Base-by-base conservation (phyloP, 2,113 vertebrate species). In the Amblyornis subalaris region DNA sequence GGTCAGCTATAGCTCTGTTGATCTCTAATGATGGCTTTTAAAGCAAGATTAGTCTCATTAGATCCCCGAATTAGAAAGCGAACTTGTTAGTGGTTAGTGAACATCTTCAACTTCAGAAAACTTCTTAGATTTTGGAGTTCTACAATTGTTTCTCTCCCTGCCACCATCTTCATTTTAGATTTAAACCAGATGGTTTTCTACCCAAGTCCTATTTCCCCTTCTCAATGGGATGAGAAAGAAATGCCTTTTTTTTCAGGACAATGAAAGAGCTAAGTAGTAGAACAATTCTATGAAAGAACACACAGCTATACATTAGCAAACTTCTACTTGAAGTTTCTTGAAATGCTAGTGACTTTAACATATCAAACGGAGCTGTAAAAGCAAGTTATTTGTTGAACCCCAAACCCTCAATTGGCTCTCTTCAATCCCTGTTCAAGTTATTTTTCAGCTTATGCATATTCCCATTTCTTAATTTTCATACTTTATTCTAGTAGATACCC, bases 101-200 rank as follows among this genome's bases (percentile, higher is more conserved):
- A 57, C 23, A 61, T 23, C 66, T 84, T 89, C 72, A 81, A 6
- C 26, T 14, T 33, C 40, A 86, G 48, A 92, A 94, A 93, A 61
- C 1, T 51, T 70, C 76, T 79, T 73, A 61, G 51, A 76, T 64
- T 95, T 60, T 51, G n/a, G n/a, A 89, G 31, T 67, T 75, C 48
- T 65, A 85, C 42, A 88, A 65, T 62, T 55, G 40, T 35, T 87
- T 92, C 57, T 78, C 40, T 70, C 55, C 23, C n/a, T 84, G 82
- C 42, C 70, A 94, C 54, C 88, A 83, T 29, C 55, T 87, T 69
- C 12, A 15, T 73, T 76, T 75, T 53, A 89, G 40, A 73, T 83
- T 88, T 85, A 91, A 95, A 94, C 16, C 70, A 95, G 79, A 90
- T 38, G 5, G 16, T 40, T 85, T 95, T 88, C 45, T 35, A 81